These are phyloP conservation scores for Drosophila nebulosa DNA, from an alignment of 1,140 invertebrate species.

Conservation along the genomic window DNA sequence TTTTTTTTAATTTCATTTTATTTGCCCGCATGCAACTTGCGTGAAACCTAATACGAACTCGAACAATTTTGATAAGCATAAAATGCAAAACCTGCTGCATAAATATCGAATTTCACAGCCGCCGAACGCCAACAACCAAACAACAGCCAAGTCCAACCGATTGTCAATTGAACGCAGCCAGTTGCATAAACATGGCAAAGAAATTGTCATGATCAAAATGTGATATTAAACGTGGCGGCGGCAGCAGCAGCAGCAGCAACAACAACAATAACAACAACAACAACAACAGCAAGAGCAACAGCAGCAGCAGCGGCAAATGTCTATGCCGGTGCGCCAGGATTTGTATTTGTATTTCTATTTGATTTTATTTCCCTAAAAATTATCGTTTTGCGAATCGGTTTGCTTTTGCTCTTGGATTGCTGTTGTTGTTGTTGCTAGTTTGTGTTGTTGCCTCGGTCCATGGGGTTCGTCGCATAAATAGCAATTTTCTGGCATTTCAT, in stretches of 20 bases:
- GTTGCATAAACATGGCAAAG: slow-evolving; percentile 78
- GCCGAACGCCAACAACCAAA: slow-evolving; percentile 33
- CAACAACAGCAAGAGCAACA: background rate
- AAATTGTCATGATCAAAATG: slow-evolving; percentile 79
- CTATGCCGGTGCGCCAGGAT: slow-evolving; percentile 3
- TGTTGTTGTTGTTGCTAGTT: background rate
- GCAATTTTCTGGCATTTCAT: slow-evolving; percentile 79
- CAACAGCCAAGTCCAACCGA: slow-evolving; percentile 39
- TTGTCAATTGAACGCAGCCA: slow-evolving; percentile 75
- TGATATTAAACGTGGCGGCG: slow-evolving; percentile 72
- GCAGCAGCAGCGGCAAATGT: background rate
- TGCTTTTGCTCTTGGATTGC: slow-evolving; percentile 6
- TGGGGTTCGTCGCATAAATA: slow-evolving; percentile 68
- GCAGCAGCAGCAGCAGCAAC: slow-evolving; percentile 19
- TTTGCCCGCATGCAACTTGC: slow-evolving; percentile 65
- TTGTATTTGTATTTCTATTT: slow-evolving; percentile 51
- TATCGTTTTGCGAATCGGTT: slow-evolving; percentile 41
- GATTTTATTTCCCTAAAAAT: slow-evolving; percentile 76
- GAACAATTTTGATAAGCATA: slow-evolving; percentile 76
- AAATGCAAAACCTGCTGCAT: slow-evolving; percentile 77
- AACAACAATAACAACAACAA: background rate
- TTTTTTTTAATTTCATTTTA: too few species aligned
- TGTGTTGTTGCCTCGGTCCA: slow-evolving; percentile 22
- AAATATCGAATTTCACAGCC: slow-evolving; percentile 77
- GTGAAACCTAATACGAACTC: slow-evolving; percentile 70